A percentile compares a stretch with the other conserved stretches of the same genome.
phyloP scores from a whole-genome alignment of 1,140 invertebrate species.

The Microplitis mediator region DNA sequence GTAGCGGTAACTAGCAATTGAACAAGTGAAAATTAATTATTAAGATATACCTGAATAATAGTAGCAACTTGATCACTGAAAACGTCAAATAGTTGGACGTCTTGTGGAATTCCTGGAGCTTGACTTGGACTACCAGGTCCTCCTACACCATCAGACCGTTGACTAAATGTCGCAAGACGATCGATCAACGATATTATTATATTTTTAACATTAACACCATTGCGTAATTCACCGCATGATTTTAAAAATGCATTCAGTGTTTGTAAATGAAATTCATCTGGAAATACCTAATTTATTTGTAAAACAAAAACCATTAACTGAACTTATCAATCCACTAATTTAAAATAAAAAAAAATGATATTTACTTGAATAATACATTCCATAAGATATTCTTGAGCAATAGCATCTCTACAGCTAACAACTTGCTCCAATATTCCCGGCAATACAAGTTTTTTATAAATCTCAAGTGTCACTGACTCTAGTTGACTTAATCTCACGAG shows the following conservation, averaged over 20 bases:
- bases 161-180: conserved; percentile 83
- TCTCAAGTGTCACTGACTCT: conserved; percentile 92
- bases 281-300: conserved; percentile 79
- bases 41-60: conserved; percentile 83
- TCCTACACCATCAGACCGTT: conserved; percentile 69
- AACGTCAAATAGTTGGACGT: conserved; percentile 96
- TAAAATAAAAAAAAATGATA: not conserved
- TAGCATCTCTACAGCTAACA: conserved; percentile 96
- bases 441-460: conserved; percentile 88
- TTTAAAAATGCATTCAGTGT: conserved; percentile 94
- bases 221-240: conserved; percentile 95
- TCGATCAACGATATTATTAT: conserved; percentile 98
- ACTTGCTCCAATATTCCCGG: conserved; percentile 95
- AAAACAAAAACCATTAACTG: conserved; percentile 1
- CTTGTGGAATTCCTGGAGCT: conserved; percentile 76
- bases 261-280: conserved; percentile 98
- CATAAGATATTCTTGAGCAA: conserved; percentile 99
- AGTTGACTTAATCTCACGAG: conserved; percentile 94
- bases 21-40: not conserved
- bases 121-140: conserved; percentile 59
- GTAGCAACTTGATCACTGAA: conserved; percentile 97
- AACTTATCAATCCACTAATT: not conserved
- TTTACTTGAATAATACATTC: conserved; percentile 98
- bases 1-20: not conserved
- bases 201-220: conserved; percentile 96